These are phyloP conservation scores for Cotesia chilonis DNA, from an alignment of 1,140 invertebrate species.

Conservation along the genomic window DNA sequence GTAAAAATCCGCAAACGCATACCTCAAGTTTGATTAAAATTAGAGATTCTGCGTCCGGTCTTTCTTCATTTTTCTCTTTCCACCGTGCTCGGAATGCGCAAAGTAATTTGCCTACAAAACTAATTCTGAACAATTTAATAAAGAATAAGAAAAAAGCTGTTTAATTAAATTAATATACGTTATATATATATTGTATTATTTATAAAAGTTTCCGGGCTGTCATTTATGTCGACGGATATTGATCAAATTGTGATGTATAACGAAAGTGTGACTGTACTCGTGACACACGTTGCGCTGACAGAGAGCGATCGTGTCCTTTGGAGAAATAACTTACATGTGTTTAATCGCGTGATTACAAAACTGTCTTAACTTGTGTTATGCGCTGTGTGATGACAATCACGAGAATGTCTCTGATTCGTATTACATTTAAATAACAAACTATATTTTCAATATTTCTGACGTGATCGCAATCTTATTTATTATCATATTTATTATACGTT, in stretches of 20 bases:
- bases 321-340: conserved; percentile 3
- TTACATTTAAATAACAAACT: no score
- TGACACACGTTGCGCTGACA: conserved; percentile 47
- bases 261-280: conserved; percentile 40
- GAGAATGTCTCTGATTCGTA: background rate
- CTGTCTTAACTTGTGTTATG: background rate
- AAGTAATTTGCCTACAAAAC: conserved; percentile 24
- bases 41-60: conserved; percentile 25
- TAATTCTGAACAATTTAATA: conserved; percentile 7
- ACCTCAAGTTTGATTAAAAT: conserved; percentile 28
- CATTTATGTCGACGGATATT: conserved; percentile 36
- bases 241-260: conserved; percentile 36
- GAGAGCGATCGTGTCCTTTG: conserved; percentile 41
- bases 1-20: conserved; percentile 22
- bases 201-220: conserved; percentile 36
- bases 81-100: conserved; percentile 16
- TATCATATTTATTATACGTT: background rate
- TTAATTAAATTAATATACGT: background rate
- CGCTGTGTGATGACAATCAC: background rate
- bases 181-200: conserved; percentile 44
- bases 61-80: conserved; percentile 5
- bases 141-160: background rate
- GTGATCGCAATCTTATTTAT: conserved; percentile 6
- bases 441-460: conserved; percentile 1
- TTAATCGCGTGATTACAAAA: conserved; percentile 20